phyloP scores from a whole-genome alignment of 64 coral and sea anemone species.

The Pachyseris speciosa region DNA sequence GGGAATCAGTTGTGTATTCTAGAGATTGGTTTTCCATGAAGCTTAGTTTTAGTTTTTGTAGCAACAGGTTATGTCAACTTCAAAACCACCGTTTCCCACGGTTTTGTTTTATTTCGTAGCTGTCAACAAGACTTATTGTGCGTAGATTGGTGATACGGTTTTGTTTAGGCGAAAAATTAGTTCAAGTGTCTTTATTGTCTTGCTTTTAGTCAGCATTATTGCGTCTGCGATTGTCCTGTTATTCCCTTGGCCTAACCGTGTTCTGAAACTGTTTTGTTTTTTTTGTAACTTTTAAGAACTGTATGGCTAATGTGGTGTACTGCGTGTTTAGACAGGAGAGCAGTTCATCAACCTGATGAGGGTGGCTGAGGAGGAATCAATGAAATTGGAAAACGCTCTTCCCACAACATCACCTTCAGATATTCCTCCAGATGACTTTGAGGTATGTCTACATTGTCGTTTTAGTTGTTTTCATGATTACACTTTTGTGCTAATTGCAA shows the following conservation, averaged over 20 bases:
- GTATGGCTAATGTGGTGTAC: slow-evolving; percentile 46
- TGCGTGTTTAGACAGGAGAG: slow-evolving; percentile 52
- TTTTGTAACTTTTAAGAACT: neutral
- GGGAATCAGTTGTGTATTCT: neutral
- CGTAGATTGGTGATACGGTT: neutral
- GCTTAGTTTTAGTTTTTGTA: neutral
- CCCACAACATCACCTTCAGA: too few species aligned
- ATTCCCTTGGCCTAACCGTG: neutral
- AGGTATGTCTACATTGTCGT: neutral
- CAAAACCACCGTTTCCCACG: neutral
- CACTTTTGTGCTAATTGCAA: too few species aligned
- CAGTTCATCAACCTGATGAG: slow-evolving; percentile 12
- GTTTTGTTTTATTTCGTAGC: neutral
- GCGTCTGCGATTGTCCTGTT: neutral
- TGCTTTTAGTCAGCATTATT: neutral
- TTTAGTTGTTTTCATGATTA: too few species aligned
- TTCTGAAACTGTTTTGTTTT: neutral
- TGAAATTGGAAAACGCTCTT: neutral
- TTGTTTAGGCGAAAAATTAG: neutral
- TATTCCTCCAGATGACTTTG: neutral
- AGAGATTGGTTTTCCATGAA: neutral
- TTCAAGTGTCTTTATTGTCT: neutral
- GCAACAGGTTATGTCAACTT: neutral
- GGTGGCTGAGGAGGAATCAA: neutral
- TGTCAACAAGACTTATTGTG: too few species aligned